Evolutionary conservation across 2,113 vertebrate genomes (phyloP), one percentile per base, ranked within the genome.

Genomic region (Parotia lawesii): DNA sequence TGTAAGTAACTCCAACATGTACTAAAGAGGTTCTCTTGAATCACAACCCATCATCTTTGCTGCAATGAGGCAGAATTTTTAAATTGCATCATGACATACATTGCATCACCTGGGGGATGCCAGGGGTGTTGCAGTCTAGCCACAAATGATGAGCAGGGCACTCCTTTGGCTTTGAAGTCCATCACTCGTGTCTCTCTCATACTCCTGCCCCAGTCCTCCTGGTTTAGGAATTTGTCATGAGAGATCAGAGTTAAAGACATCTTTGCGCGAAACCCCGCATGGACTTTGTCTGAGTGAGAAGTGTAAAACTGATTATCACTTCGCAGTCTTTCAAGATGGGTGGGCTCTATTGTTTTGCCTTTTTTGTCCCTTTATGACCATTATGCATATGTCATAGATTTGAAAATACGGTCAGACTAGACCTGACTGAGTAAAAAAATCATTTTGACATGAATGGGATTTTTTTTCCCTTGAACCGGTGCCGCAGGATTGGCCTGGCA

Each of bases 1-100:
- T 2, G 0, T 9, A 37, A 54, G 35, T 10, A 80, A 21, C 11
- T 13, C 9, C 11, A 66, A 15, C 12, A 73, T 1, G 1, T 61
- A 48, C 25, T 50, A 21, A 73, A 27, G 45, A 50, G 18, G 3
- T 6, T 71, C 35, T 74, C 14, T 85, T 85, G 47, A n/a, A 12
- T 21, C 11, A 60, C 7, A 75, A 2, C 2, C 18, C 7, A 67
- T 66, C 18, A 62, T 62, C 14, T 64, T 74, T 35, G 7, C 31
- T 72, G 10, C 31, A 40, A 56, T 3, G 15, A 56, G 24, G 44
- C 11, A 16, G 20, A 48, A 40, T 51, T 75, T 78, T 64, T 37
- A 40, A 79, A 53, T 31, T 44, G 19, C 20, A 21, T n/a, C 0
- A 2, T 8, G 29, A 51, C 10, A 24, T 38, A 7, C 1, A 28